These are phyloP conservation scores for Zoanthus sociatus DNA, from an alignment of 92 coral and sea anemone genomes.

Conservation along the genomic window DNA sequence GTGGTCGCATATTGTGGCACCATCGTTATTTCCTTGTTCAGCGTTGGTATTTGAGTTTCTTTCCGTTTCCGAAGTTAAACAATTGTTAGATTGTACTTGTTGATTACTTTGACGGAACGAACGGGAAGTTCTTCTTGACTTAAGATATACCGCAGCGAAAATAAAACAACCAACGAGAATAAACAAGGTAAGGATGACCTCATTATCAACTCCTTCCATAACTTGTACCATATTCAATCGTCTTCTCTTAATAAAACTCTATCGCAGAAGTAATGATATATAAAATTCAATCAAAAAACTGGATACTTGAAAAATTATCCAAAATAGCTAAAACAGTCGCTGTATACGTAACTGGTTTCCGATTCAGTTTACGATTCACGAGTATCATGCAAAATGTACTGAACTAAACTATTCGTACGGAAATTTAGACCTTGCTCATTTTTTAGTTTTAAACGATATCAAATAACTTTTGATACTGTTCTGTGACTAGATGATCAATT, in stretches of 20 bases:
- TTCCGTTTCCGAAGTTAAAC: slow-evolving; percentile 17
- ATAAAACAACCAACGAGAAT: slow-evolving; percentile 55
- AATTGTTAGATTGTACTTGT: slow-evolving; percentile 4
- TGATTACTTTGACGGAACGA: slow-evolving; percentile 1
- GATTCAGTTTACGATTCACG: too few species aligned
- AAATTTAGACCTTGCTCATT: too few species aligned
- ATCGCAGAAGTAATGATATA: background rate
- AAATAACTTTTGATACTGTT: too few species aligned
- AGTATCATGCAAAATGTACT: too few species aligned
- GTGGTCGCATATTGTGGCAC: background rate
- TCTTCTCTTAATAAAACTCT: background rate
- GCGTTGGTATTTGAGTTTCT: background rate
- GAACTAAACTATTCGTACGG: too few species aligned
- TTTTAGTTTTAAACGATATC: too few species aligned
- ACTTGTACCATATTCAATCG: slow-evolving; percentile 58
- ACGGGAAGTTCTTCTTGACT: slow-evolving; percentile 42
- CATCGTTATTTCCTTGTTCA: background rate
- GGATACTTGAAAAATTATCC: too few species aligned
- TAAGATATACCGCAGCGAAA: slow-evolving; percentile 54
- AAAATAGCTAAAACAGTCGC: too few species aligned
- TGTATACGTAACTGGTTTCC: too few species aligned
- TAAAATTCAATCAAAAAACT: too few species aligned
- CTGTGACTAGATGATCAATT: too few species aligned
- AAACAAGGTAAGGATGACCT: slow-evolving; percentile 76
- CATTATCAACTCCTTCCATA: slow-evolving; percentile 94